phyloP scores from a whole-genome alignment of 2,888 invertebrate genomes.

The Odontomyia ornata region DNA sequence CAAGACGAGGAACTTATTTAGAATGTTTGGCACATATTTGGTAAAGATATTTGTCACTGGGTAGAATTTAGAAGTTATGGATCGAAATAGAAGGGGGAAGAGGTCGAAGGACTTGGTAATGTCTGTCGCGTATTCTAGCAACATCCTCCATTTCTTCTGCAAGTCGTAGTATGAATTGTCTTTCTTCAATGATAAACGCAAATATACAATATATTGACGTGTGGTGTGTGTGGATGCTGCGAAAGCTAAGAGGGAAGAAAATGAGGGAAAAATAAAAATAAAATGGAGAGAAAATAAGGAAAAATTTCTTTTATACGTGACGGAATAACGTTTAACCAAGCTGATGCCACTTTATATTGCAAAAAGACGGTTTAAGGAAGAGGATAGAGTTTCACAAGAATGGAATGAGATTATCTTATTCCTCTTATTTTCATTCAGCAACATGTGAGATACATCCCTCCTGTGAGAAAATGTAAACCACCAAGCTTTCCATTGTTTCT shows the following conservation, averaged over 20 bases:
- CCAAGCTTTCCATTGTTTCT: too few species aligned
- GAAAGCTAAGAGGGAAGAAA: background rate
- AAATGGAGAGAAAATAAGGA: constrained; percentile 15
- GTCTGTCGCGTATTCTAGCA: background rate
- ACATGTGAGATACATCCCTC: too few species aligned
- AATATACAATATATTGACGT: constrained; percentile 22
- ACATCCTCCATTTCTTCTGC: background rate
- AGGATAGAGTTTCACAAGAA: too few species aligned
- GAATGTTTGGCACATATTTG: constrained; percentile 49
- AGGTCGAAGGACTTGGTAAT: too few species aligned
- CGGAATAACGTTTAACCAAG: constrained; percentile 46
- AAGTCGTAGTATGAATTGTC: background rate
- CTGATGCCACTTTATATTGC: constrained; percentile 31
- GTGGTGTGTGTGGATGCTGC: background rate
- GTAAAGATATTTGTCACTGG: constrained; percentile 46
- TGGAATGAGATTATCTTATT: too few species aligned
- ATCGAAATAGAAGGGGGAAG: background rate
- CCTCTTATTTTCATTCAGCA: too few species aligned
- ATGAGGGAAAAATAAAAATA: background rate
- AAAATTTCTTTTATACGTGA: constrained; percentile 50
- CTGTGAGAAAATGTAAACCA: too few species aligned
- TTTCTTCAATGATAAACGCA: constrained; percentile 33
- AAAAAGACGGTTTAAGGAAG: too few species aligned
- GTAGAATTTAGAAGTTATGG: background rate
- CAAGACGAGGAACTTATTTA: constrained; percentile 38